Conservation (phyloP, 2,888 invertebrate genomes). For the Latrodectus hesperus region DNA sequence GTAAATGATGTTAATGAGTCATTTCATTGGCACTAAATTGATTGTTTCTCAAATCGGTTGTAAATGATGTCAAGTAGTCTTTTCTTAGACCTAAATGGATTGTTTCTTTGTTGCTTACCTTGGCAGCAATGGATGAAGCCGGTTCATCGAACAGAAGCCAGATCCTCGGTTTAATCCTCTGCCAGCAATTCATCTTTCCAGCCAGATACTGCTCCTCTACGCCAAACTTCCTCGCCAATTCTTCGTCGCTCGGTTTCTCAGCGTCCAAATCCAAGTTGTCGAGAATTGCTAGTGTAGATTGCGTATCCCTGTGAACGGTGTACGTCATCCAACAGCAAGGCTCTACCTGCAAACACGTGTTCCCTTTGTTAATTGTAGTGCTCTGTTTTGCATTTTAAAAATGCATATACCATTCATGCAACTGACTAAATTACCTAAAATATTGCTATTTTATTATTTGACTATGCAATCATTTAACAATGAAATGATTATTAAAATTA, state of each 20-base stretch:
- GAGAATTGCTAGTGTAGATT: slow-evolving; percentile 77
- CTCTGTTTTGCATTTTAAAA: too few species aligned
- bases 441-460: too few species aligned
- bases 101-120: slow-evolving; percentile 73
- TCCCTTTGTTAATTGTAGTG: too few species aligned
- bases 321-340: slow-evolving; percentile 80
- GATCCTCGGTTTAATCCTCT: slow-evolving; percentile 77
- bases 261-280: slow-evolving; percentile 79
- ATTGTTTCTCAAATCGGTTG: too few species aligned
- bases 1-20: too few species aligned
- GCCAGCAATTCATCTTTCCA: slow-evolving; percentile 77
- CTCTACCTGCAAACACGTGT: slow-evolving; percentile 74
- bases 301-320: slow-evolving; percentile 79
- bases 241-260: slow-evolving; percentile 78
- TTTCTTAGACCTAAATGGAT: too few species aligned
- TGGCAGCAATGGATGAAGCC: slow-evolving; percentile 77
- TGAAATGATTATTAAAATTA: too few species aligned
- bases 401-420: too few species aligned
- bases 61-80: too few species aligned
- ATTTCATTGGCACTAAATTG: too few species aligned
- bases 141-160: slow-evolving; percentile 79
- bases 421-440: too few species aligned
- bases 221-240: slow-evolving; percentile 78
- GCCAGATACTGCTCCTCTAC: slow-evolving; percentile 77
- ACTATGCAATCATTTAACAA: too few species aligned